Evolutionary conservation across 2,113 vertebrate genomes (phyloP).

Genomic region (Prionailurus bengalensis): DNA sequence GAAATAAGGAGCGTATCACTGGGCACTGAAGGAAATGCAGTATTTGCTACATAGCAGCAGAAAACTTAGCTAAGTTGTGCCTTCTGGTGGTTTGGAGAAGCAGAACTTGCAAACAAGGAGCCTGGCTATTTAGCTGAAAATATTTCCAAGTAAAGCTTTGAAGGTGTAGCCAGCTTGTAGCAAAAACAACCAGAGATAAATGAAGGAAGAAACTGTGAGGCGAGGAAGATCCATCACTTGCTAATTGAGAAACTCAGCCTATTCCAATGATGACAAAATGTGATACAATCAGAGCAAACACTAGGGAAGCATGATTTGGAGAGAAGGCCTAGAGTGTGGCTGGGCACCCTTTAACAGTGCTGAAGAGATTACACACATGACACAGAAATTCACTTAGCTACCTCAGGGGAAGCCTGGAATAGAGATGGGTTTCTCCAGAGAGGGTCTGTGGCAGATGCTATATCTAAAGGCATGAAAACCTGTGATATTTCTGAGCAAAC

Average conservation of each 20-base stretch:
- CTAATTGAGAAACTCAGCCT: background rate
- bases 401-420: background rate
- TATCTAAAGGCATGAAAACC: background rate
- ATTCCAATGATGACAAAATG: too few species aligned
- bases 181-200: background rate
- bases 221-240: background rate
- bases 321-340: accelerated
- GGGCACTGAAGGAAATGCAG: background rate
- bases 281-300: background rate
- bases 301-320: background rate
- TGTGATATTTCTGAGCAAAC: background rate
- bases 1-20: background rate
- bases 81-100: background rate
- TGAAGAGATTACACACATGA: background rate
- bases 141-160: background rate
- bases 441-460: background rate
- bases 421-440: background rate
- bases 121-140: background rate
- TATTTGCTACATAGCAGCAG: background rate
- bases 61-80: background rate
- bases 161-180: background rate
- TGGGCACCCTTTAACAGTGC: background rate
- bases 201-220: background rate
- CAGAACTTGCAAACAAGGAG: background rate
- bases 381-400: background rate